A percentile compares a stretch with the other conserved stretches of the same genome.
Conservation (phyloP, 2,797 vertebrate species). For the Sebastolobus alascanus region DNA sequence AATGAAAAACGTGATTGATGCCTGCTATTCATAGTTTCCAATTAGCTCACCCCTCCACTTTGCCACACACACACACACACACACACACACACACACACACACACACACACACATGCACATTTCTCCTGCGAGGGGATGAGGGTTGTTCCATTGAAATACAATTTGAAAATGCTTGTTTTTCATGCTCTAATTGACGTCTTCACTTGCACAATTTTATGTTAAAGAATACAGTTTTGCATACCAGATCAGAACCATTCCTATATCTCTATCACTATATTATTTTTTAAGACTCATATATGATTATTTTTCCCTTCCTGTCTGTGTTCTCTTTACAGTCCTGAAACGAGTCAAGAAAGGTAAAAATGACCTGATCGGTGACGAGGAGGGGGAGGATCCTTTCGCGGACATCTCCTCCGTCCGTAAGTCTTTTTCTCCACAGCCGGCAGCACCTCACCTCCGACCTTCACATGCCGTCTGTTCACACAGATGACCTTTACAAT, state of each 20-base stretch:
- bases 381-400: conserved; percentile 95
- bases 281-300: neutral
- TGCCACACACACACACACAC: neutral
- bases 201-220: neutral
- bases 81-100: no score
- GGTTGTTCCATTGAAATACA: neutral
- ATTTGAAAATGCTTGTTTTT: conserved; percentile 4
- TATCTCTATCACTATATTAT: neutral
- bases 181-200: neutral
- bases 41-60: conserved; percentile 45
- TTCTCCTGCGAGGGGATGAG: neutral
- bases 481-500: conserved; percentile 43
- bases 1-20: conserved; percentile 64
- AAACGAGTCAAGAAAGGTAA: conserved; percentile 94
- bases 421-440: conserved; percentile 76
- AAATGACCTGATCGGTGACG: conserved; percentile 93
- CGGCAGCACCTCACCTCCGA: conserved; percentile 42
- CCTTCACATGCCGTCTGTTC: conserved; percentile 40
- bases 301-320: neutral
- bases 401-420: conserved; percentile 94
- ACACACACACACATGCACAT: neutral
- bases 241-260: neutral
- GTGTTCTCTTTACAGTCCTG: conserved; percentile 85
- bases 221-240: neutral
- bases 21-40: conserved; percentile 60